Percentiles rank a stretch among this genome's conserved stretches.
phyloP scores from a whole-genome alignment of 2,797 vertebrate genomes.

The Momotus momota region DNA sequence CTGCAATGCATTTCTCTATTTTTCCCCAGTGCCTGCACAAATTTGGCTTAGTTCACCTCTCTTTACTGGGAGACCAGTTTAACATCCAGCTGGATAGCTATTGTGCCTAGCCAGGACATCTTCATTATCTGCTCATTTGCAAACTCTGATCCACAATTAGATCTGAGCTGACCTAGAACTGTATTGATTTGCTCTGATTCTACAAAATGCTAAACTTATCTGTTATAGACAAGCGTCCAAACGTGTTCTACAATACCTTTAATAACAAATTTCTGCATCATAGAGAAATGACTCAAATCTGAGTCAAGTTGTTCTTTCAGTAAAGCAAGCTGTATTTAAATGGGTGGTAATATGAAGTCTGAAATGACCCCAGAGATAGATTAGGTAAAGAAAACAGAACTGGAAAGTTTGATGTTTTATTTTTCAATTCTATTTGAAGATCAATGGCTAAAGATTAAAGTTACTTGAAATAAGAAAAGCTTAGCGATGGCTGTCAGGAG shows the following conservation, averaged over 20 bases:
- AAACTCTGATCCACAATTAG: not conserved
- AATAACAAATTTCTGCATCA: not conserved
- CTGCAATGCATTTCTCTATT: not conserved
- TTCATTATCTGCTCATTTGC: not conserved
- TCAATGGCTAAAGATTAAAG: not conserved
- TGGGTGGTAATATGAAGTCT: not conserved
- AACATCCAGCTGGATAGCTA: not conserved
- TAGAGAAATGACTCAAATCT: not conserved
- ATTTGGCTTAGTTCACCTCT: not conserved
- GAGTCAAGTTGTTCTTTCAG: not conserved
- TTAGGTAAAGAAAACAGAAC: not conserved
- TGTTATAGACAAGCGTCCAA: not conserved
- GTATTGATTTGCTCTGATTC: not conserved
- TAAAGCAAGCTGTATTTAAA: not conserved
- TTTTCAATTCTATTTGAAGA: not conserved
- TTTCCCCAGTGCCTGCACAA: rapidly evolving
- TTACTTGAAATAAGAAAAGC: not conserved
- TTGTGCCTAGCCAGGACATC: not conserved
- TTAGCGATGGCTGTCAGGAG: not conserved
- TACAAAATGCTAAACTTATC: not conserved
- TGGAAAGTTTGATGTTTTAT: not conserved
- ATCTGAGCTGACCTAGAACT: not conserved
- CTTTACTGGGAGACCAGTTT: not conserved
- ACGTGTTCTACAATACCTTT: not conserved
- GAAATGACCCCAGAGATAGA: not conserved